Conservation (phyloP, 1,140 invertebrate species). For the Monochamus saltuarius region DNA sequence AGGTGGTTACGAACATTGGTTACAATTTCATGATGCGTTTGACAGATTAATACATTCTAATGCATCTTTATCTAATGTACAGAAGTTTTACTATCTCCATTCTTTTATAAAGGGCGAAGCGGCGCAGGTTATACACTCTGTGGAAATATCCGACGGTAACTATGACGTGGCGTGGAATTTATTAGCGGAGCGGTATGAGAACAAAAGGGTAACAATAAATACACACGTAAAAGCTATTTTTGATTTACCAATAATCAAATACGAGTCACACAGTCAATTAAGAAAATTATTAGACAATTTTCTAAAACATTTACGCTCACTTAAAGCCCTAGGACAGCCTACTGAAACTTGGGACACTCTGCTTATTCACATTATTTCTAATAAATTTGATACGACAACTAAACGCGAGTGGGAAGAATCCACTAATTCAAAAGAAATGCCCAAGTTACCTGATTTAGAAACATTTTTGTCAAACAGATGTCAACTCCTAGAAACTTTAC, state of each 20-base stretch:
- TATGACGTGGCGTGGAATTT: slow-evolving; percentile 20
- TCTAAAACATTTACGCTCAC: slow-evolving; percentile 9
- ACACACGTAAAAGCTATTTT: slow-evolving; percentile 17
- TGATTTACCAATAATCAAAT: not conserved
- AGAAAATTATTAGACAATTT: slow-evolving; percentile 17
- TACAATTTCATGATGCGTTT: no score
- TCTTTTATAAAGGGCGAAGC: slow-evolving; percentile 22
- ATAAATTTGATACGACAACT: slow-evolving; percentile 3
- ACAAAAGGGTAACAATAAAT: slow-evolving; percentile 19
- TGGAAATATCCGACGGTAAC: slow-evolving; percentile 16
- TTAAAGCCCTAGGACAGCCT: slow-evolving; percentile 11
- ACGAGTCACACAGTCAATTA: slow-evolving; percentile 16
- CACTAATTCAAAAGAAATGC: slow-evolving; percentile 3
- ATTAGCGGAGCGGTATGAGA: slow-evolving; percentile 20
- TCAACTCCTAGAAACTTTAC: slow-evolving; percentile 20
- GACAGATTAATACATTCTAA: slow-evolving; percentile 5
- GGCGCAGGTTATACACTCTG: slow-evolving; percentile 4
- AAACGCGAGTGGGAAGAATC: slow-evolving; percentile 17
- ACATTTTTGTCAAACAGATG: slow-evolving; percentile 18
- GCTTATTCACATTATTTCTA: slow-evolving; percentile 11
- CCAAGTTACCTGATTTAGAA: slow-evolving; percentile 11
- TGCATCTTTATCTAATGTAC: slow-evolving; percentile 7
- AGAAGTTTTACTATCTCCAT: slow-evolving; percentile 25
- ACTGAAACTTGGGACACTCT: slow-evolving; percentile 17
- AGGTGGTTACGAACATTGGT: no score